Conservation (phyloP, 2,797 vertebrate species). For the Kryptopterus vitreolus region DNA sequence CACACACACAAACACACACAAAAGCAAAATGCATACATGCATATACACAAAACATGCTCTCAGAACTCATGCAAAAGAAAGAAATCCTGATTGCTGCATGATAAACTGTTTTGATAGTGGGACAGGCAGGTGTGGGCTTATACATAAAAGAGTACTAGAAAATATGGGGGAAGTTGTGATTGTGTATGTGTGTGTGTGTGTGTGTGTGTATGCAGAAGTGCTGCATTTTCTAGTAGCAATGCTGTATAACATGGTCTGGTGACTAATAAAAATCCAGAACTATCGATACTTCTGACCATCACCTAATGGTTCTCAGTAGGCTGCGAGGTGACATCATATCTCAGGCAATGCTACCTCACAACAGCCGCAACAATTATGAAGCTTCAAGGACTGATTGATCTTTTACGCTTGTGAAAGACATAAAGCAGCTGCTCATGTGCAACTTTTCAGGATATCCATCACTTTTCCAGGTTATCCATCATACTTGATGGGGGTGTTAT, state of each 20-base stretch:
- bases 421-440: conserved; percentile 18
- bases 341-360: conserved; percentile 19
- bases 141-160: not conserved
- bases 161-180: not conserved
- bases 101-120: conserved; percentile 18
- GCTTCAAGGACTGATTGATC: not conserved
- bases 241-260: conserved; percentile 17
- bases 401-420: not conserved
- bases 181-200: not conserved
- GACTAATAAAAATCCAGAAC: conserved; percentile 20
- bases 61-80: not conserved
- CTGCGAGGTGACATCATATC: conserved; percentile 18
- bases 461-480: not conserved
- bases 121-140: not conserved
- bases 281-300: not conserved
- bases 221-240: not conserved
- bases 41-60: too few relatives aligned
- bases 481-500: not conserved
- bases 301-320: not conserved
- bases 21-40: not conserved
- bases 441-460: conserved; percentile 3
- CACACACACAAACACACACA: not conserved
- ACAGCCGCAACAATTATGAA: conserved; percentile 18
- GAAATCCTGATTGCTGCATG: conserved; percentile 5
- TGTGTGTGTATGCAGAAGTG: conserved; percentile 11